These are phyloP conservation scores for Austrolebias charrua DNA, from an alignment of 2,797 vertebrate genomes.

Conservation along the genomic window DNA sequence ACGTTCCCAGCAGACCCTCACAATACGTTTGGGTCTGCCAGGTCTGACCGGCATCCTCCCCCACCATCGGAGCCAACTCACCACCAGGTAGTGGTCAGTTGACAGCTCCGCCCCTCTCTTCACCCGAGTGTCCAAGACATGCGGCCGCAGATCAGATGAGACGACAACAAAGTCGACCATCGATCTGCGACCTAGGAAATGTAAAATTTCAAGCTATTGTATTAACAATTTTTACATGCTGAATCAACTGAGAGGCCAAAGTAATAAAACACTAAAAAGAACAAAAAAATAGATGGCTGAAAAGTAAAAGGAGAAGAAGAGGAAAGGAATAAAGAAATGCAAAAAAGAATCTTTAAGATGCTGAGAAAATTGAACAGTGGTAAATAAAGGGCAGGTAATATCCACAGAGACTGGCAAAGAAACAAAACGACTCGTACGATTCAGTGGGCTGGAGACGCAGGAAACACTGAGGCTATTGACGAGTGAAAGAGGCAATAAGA, in stretches of 20 bases:
- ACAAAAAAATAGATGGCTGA: neutral
- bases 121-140: too few relatives aligned
- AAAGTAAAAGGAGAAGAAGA: neutral
- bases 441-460: constrained; percentile 42
- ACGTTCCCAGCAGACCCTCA: too few relatives aligned
- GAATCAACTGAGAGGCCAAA: constrained; percentile 25
- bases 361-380: constrained; percentile 25
- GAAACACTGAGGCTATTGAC: constrained; percentile 44
- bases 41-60: too few relatives aligned
- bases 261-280: neutral
- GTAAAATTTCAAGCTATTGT: constrained; percentile 2
- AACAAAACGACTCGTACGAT: constrained; percentile 52
- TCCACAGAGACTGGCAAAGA: constrained; percentile 26
- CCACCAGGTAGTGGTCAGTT: too few relatives aligned
- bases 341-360: constrained; percentile 18
- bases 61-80: too few relatives aligned
- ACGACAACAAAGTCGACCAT: too few relatives aligned
- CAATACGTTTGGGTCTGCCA: too few relatives aligned
- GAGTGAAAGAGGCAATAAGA: constrained; percentile 51
- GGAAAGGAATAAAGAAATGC: constrained; percentile 8
- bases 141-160: too few relatives aligned
- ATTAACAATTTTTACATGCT: constrained; percentile 5
- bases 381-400: constrained; percentile 40
- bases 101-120: too few relatives aligned
- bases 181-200: too few relatives aligned